phyloP scores from a whole-genome alignment of 2,888 invertebrate genomes.

The Selenia dentaria region DNA sequence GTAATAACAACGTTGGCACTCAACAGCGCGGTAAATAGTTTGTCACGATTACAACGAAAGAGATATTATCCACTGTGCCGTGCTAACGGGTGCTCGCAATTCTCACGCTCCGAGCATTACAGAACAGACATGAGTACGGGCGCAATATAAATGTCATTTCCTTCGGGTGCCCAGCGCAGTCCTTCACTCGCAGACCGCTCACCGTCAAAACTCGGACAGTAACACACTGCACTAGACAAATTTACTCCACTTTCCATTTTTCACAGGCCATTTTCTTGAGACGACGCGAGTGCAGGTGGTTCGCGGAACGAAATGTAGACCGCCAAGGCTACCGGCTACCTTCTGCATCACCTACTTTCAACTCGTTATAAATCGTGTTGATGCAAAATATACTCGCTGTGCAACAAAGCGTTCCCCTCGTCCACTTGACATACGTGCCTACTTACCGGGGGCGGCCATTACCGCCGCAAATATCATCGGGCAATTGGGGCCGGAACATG shows the following conservation, averaged over 20 bases:
- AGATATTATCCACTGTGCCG: constrained; percentile 58
- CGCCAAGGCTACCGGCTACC: constrained; percentile 51
- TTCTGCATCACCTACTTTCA: constrained; percentile 63
- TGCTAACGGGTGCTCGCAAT: constrained; percentile 53
- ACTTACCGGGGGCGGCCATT: constrained; percentile 36
- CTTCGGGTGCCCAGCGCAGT: constrained; percentile 41
- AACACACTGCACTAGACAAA: constrained; percentile 75
- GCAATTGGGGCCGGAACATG: constrained; percentile 31
- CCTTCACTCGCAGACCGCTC: constrained; percentile 55
- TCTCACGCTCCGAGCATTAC: constrained; percentile 60
- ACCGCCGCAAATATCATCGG: constrained; percentile 36
- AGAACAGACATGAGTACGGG: constrained; percentile 13
- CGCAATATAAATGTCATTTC: constrained; percentile 56
- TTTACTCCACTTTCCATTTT: constrained; percentile 83
- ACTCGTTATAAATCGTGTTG: constrained; percentile 60
- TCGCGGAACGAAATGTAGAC: constrained; percentile 68
- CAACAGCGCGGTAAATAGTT: constrained; percentile 63
- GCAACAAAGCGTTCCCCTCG: constrained; percentile 38
- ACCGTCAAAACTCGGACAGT: constrained; percentile 66
- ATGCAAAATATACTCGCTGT: constrained; percentile 44
- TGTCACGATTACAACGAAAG: constrained; percentile 61
- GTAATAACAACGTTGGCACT: constrained; percentile 52
- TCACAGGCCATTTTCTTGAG: constrained; percentile 72
- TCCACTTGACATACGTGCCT: constrained; percentile 41
- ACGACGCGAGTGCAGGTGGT: constrained; percentile 64